phyloP scores from a whole-genome alignment of 2,113 vertebrate species.

The Rhadina sibilatrix region DNA sequence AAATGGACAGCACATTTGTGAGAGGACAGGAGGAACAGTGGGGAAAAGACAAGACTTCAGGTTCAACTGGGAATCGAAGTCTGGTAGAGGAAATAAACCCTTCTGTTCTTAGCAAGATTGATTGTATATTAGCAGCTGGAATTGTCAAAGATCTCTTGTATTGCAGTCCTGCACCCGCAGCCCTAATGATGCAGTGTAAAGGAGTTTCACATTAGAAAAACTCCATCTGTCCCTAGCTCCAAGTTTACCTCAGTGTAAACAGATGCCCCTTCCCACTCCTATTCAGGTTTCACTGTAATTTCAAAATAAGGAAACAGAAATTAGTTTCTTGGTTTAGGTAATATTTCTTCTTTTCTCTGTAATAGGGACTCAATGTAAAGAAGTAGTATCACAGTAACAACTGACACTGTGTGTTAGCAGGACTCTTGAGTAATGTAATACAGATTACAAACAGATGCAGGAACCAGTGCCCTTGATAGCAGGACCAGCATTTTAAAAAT shows the following conservation, averaged over 20 bases:
- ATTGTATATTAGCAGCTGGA: conserved; percentile 6
- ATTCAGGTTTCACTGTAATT: not conserved
- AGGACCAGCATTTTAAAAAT: not conserved
- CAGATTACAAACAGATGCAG: not conserved
- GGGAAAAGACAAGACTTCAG: not conserved
- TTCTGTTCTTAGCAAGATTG: not conserved
- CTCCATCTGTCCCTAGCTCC: not conserved
- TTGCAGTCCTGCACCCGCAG: not conserved
- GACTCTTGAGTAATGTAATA: not conserved
- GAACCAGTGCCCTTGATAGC: not conserved
- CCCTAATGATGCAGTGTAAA: not conserved
- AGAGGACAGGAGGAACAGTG: not conserved
- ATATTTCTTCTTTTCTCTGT: not conserved
- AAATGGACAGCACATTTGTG: not conserved
- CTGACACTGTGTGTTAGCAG: not conserved
- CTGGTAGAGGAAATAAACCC: not conserved
- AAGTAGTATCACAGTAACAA: not conserved
- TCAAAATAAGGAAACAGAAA: not conserved
- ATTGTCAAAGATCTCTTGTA: not conserved
- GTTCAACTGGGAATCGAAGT: not conserved
- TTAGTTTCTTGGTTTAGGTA: not conserved
- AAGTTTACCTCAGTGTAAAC: not conserved
- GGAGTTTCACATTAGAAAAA: not conserved
- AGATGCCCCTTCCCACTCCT: not conserved
- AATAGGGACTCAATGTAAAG: not conserved